Percentiles rank a stretch among this genome's conserved stretches.
Evolutionary conservation across 30 jellyfish, hydroid and myxozoan genomes (phyloP).

Genomic region (Calvadosia cruxmelitensis): DNA sequence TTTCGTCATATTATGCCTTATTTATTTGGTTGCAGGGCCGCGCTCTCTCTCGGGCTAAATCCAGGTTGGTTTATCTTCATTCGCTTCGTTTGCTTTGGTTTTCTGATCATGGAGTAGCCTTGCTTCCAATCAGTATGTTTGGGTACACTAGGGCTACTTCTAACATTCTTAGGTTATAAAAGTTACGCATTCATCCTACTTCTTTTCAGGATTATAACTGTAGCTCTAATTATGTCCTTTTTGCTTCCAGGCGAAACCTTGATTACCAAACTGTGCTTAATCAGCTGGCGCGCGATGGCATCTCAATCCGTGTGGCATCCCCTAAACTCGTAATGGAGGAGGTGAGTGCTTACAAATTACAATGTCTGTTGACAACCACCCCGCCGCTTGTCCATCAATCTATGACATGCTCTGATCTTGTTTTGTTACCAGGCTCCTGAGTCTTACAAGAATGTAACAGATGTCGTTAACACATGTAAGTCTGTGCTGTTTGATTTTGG

Average conservation of each 20-base stretch:
- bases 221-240: too few species aligned
- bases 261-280: slow-evolving; percentile 71
- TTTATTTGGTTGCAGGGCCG: slow-evolving; percentile 20
- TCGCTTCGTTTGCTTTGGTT: too few species aligned
- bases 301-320: slow-evolving; percentile 93
- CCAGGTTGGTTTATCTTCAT: too few species aligned
- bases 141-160: too few species aligned
- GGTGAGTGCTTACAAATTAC: slow-evolving; percentile 17
- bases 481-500: background rate
- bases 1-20: background rate
- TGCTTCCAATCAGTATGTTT: too few species aligned
- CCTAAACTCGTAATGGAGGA: slow-evolving; percentile 98
- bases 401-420: background rate
- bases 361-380: background rate
- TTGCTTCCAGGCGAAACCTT: slow-evolving; percentile 53
- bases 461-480: slow-evolving; percentile 93
- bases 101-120: too few species aligned
- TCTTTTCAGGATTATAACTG: too few species aligned
- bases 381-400: background rate
- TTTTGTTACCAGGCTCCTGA: slow-evolving; percentile 82
- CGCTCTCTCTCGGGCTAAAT: slow-evolving; percentile 10
- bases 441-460: slow-evolving; percentile 92
- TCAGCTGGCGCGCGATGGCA: slow-evolving; percentile 54
- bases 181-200: too few species aligned
- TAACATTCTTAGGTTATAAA: too few species aligned